Conservation (phyloP, 2,888 invertebrate genomes). For the Pyrocoelia pectoralis region DNA sequence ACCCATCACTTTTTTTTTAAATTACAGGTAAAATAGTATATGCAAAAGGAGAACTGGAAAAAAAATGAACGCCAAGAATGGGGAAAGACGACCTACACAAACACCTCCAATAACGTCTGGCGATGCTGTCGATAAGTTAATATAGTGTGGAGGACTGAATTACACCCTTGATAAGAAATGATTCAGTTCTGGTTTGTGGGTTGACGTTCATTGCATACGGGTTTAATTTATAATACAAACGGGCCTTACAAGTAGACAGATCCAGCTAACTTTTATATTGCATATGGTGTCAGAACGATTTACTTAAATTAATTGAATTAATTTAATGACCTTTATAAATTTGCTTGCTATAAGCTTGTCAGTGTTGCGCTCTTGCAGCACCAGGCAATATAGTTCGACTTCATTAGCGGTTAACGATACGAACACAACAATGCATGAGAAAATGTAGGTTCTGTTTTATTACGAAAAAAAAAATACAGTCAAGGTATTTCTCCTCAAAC, state of each 20-base stretch:
- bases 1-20: conserved; percentile 24
- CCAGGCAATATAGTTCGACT: neutral
- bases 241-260: conserved; percentile 16
- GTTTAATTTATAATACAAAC: conserved; percentile 20
- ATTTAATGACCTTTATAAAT: neutral
- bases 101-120: conserved; percentile 42
- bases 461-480: neutral
- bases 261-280: conserved; percentile 13
- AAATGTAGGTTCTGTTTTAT: neutral
- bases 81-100: conserved; percentile 41
- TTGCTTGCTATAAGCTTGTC: neutral
- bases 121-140: conserved; percentile 47
- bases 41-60: neutral
- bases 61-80: conserved; percentile 28
- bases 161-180: conserved; percentile 41
- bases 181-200: conserved; percentile 29
- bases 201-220: conserved; percentile 29
- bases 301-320: conserved; percentile 26
- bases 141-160: conserved; percentile 39
- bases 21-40: conserved; percentile 28
- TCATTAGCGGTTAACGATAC: neutral
- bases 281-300: conserved; percentile 19
- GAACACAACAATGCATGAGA: neutral
- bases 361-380: too few relatives aligned
- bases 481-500: neutral